These are phyloP conservation scores for Dendrolimus houi DNA, from an alignment of 2,888 invertebrate genomes.

Conservation along the genomic window DNA sequence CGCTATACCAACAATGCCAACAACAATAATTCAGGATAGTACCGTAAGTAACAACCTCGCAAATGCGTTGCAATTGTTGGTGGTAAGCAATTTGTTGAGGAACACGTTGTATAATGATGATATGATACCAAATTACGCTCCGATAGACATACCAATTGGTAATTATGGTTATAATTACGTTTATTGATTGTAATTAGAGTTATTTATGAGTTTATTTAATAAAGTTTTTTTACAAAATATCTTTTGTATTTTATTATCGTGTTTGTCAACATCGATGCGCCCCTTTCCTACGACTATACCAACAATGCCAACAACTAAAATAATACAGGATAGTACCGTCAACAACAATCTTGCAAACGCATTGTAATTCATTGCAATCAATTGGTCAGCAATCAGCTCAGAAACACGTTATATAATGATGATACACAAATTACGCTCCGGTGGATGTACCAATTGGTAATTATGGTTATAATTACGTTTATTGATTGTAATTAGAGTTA, in stretches of 20 bases:
- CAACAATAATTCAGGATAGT: constrained; percentile 48
- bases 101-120: constrained; percentile 36
- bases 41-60: constrained; percentile 55
- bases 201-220: constrained; percentile 8
- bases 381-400: constrained; percentile 52
- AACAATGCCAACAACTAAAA: constrained; percentile 19
- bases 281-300: not conserved
- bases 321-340: constrained; percentile 51
- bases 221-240: constrained; percentile 1
- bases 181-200: constrained; percentile 15
- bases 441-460: constrained; percentile 14
- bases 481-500: constrained; percentile 12
- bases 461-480: constrained; percentile 22
- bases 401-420: constrained; percentile 37
- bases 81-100: constrained; percentile 52
- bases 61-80: constrained; percentile 50
- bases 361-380: constrained; percentile 46
- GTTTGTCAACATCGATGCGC: not conserved
- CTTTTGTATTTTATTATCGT: constrained; percentile 1
- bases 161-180: constrained; percentile 20
- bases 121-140: constrained; percentile 14
- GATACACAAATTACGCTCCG: constrained; percentile 14
- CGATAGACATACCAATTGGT: constrained; percentile 13
- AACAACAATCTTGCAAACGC: constrained; percentile 56
- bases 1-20: constrained; percentile 13